Base-by-base conservation (phyloP, 2,113 vertebrate species). In the Lepus americanus region DNA sequence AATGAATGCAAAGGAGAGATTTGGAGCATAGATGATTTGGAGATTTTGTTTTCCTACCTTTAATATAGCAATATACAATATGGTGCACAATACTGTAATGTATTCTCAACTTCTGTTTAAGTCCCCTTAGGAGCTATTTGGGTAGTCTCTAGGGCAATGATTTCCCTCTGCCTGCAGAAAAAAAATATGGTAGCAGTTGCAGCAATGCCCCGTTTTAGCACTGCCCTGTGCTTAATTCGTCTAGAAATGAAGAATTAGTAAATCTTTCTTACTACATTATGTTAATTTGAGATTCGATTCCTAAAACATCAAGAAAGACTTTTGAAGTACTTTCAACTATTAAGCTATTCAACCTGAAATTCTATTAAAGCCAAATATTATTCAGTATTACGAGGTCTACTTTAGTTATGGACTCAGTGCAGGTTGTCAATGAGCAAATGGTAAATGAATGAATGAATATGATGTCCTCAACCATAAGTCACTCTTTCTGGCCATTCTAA, bases 221-320 rank as follows among this genome's bases (percentile, higher is more conserved):
- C 19, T 33, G 9, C 19, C 25, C 25, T 87, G 59, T 87, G 51
- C 14, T 80, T 83, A 51, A 77, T 87, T 96, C 33, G 81, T 73
- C 66, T 90, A 63, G 53, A 93, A 82, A 85, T 23, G 11, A 88
- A 63, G 12, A 87, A 76, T 80, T 87, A 86, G 27, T 17, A 77
- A 80, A 93, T 93, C 9, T 17, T 76, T 27, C 25, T 87, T 77
- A 77, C 84, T 94, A 16, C 12, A 31, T 51, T 23, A 19, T 63
- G 17, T 73, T 53, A 25, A 11, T 69, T 95, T 89, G 74, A 55
- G 49, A 36, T 44, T 92, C 85, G 3, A 2, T 78, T 90, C 67
- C 14, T 36, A 53, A 27, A 31, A 89, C 2, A 64, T 23, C 6
- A 90, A 88, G 36, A 59, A 87, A 49, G 29, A 44, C 25, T 12